Conservation (phyloP, 2,113 vertebrate species). For the Danio rerio region DNA sequence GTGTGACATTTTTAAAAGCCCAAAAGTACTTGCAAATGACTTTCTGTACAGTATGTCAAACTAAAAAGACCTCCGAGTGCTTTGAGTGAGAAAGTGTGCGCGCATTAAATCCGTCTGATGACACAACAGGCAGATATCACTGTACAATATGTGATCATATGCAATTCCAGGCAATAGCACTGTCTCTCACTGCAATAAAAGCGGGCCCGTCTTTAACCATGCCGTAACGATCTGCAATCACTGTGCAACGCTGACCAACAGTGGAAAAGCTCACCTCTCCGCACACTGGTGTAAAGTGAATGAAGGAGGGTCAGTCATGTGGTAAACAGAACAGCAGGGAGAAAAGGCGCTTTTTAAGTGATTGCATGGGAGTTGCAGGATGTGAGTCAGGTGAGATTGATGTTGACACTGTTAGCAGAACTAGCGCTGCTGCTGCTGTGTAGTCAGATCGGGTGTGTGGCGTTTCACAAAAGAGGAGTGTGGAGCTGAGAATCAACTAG, state of each 20-base stretch:
- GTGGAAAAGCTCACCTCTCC: constrained; percentile 49
- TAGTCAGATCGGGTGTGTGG: constrained; percentile 5
- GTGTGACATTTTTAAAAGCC: constrained; percentile 21
- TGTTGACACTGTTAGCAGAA: constrained; percentile 31
- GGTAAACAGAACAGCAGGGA: constrained; percentile 31
- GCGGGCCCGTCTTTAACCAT: constrained; percentile 45
- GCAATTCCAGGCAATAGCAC: constrained; percentile 60
- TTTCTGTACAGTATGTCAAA: constrained; percentile 28
- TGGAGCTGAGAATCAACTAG: background rate
- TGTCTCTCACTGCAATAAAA: constrained; percentile 55
- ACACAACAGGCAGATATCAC: constrained; percentile 51
- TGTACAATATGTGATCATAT: constrained; percentile 58
- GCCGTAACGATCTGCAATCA: constrained; percentile 58
- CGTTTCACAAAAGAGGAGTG: background rate
- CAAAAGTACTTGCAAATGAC: constrained; percentile 29
- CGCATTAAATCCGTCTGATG: constrained; percentile 47
- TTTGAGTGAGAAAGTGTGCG: constrained; percentile 36
- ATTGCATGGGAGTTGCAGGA: constrained; percentile 61
- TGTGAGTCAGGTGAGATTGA: constrained; percentile 44
- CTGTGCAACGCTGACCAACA: constrained; percentile 59
- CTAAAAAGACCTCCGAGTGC: constrained; percentile 36
- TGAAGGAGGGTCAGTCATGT: constrained; percentile 52
- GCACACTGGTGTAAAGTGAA: constrained; percentile 18
- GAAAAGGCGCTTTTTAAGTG: constrained; percentile 22
- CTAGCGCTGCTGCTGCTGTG: constrained; percentile 5